Evolutionary conservation across 1,140 invertebrate species (phyloP).

Genomic region (Bactericera cockerelli): DNA sequence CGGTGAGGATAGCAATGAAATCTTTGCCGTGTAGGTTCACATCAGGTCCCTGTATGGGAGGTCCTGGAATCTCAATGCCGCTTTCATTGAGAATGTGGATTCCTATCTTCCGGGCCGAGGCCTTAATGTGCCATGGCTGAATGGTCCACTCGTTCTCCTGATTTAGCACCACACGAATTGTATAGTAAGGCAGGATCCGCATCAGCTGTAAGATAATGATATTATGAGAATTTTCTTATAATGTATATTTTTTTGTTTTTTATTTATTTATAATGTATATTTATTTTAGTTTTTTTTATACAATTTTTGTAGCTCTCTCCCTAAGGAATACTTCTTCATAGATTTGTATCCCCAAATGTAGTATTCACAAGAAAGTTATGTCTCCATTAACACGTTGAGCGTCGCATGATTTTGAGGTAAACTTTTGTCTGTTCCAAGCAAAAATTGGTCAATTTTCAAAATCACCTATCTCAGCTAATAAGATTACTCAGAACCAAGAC

Average conservation of each 20-base stretch:
- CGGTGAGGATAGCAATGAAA: constrained; percentile 61
- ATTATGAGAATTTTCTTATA: too few species aligned
- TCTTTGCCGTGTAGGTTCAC: constrained; percentile 56
- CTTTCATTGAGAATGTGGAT: constrained; percentile 45
- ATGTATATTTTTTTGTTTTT: background rate
- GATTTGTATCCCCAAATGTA: too few species aligned
- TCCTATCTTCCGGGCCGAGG: constrained; percentile 49
- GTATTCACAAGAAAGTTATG: too few species aligned
- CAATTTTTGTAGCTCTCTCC: too few species aligned
- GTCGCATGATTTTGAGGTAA: too few species aligned
- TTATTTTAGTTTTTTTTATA: too few species aligned
- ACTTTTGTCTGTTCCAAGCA: too few species aligned
- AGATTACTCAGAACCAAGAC: too few species aligned
- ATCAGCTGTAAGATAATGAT: constrained; percentile 9
- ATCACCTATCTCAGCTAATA: too few species aligned
- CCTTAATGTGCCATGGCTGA: constrained; percentile 61
- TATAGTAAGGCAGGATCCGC: constrained; percentile 31
- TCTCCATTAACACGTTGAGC: too few species aligned
- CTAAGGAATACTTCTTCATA: too few species aligned
- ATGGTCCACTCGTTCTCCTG: constrained; percentile 59
- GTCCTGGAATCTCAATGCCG: constrained; percentile 54
- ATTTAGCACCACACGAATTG: constrained; percentile 55
- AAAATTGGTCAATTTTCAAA: too few species aligned
- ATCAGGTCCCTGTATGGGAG: constrained; percentile 60
- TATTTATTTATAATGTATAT: background rate